Evolutionary conservation across 2,797 vertebrate genomes (phyloP).

Genomic region (Heterohyrax brucei): DNA sequence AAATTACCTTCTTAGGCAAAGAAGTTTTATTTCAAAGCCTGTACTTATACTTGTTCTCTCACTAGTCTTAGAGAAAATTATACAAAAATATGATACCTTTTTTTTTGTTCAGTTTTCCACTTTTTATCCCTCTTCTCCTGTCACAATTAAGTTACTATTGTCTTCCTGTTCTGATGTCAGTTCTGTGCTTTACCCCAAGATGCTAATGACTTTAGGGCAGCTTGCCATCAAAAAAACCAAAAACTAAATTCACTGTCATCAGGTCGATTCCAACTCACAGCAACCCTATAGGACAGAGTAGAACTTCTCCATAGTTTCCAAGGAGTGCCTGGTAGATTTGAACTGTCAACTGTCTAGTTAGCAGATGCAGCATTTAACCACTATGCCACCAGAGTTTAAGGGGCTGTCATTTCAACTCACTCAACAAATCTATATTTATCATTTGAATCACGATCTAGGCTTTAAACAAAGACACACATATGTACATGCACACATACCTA

Average conservation of each 20-base stretch:
- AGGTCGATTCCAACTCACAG: too few relatives aligned
- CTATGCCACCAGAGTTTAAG: background rate
- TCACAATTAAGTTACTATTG: slow-evolving; percentile 3
- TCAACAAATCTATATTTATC: slow-evolving; percentile 39
- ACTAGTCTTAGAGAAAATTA: background rate
- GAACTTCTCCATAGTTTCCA: too few relatives aligned
- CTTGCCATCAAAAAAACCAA: background rate
- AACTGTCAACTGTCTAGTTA: too few relatives aligned
- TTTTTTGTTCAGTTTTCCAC: background rate
- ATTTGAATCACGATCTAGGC: slow-evolving; percentile 48
- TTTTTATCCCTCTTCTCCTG: background rate
- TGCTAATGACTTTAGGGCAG: slow-evolving; percentile 3
- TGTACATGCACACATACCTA: background rate
- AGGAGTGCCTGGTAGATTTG: too few relatives aligned
- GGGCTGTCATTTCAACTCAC: background rate
- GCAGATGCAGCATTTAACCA: too few relatives aligned
- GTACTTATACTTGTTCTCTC: background rate
- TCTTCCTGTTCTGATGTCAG: background rate
- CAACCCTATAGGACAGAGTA: too few relatives aligned
- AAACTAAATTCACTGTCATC: too few relatives aligned
- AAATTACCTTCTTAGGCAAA: background rate
- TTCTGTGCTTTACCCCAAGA: background rate
- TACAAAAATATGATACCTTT: background rate
- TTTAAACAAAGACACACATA: slow-evolving; percentile 11
- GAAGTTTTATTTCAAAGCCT: background rate